These are phyloP conservation scores for Apomyelois bistriatella DNA, from an alignment of 2,888 invertebrate genomes.

Conservation along the genomic window DNA sequence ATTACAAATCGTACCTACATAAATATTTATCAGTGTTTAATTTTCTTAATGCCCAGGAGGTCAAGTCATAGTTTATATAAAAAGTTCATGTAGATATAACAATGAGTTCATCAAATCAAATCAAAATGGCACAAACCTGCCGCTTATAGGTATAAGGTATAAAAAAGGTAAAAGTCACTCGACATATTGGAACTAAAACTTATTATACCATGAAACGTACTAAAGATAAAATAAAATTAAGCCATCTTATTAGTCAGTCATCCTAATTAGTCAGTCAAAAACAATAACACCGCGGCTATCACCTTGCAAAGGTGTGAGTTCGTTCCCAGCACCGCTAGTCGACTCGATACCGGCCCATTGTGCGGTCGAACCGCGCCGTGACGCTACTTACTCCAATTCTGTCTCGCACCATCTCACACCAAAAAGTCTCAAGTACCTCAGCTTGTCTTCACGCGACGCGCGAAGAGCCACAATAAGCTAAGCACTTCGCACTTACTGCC, in stretches of 20 bases:
- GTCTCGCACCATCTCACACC: constrained; percentile 48
- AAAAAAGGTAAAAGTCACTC: too few species aligned
- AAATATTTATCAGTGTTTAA: too few species aligned
- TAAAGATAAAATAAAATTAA: constrained; percentile 20
- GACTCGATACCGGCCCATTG: constrained; percentile 72
- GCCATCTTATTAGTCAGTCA: constrained; percentile 30
- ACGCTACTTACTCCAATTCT: constrained; percentile 80
- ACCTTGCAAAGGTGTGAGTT: constrained; percentile 69
- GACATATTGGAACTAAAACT: background rate
- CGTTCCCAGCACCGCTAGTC: constrained; percentile 73
- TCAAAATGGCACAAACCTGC: too few species aligned
- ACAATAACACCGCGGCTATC: constrained; percentile 70
- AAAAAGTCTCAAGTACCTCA: constrained; percentile 56
- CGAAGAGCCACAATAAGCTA: constrained; percentile 34
- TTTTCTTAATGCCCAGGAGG: too few species aligned
- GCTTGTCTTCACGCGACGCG: constrained; percentile 36
- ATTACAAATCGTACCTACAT: too few species aligned
- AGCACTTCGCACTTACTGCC: constrained; percentile 48
- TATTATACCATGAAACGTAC: background rate
- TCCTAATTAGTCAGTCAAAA: constrained; percentile 68
- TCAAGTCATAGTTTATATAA: too few species aligned
- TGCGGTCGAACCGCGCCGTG: constrained; percentile 76
- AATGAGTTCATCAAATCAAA: too few species aligned
- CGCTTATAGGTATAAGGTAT: too few species aligned
- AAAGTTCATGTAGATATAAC: too few species aligned